Conservation (phyloP, 2,888 invertebrate species). For the Choristoneura rosaceana region DNA sequence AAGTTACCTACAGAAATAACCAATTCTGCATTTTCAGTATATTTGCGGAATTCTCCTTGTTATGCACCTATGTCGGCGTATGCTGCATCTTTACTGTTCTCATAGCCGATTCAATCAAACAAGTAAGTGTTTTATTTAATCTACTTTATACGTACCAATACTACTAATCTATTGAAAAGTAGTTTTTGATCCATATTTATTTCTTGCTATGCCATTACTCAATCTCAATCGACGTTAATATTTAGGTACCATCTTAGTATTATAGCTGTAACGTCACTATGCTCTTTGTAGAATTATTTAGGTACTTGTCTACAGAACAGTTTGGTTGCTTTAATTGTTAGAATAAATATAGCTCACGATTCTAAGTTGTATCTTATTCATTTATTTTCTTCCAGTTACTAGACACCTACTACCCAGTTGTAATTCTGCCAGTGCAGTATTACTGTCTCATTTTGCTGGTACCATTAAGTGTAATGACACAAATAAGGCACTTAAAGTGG, state of each 20-base stretch:
- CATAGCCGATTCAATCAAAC: constrained; percentile 88
- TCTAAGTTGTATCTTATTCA: no score
- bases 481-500: constrained; percentile 91
- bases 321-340: no score
- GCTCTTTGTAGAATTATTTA: no score
- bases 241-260: no score
- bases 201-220: no score
- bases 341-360: no score
- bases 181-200: no score
- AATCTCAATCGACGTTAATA: no score
- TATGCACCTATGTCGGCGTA: constrained; percentile 89
- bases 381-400: constrained; percentile 65
- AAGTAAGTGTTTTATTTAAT: constrained; percentile 70
- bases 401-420: constrained; percentile 67
- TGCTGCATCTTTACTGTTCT: constrained; percentile 92
- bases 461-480: constrained; percentile 73
- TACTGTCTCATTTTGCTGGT: constrained; percentile 72
- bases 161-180: no score
- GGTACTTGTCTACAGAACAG: no score
- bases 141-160: no score
- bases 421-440: constrained; percentile 66
- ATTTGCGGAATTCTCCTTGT: constrained; percentile 87
- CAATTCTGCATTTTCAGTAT: constrained; percentile 60
- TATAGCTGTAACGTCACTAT: no score
- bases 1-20: neutral